Base-by-base conservation (phyloP, 2,797 vertebrate genomes). In the Mallotus villosus region DNA sequence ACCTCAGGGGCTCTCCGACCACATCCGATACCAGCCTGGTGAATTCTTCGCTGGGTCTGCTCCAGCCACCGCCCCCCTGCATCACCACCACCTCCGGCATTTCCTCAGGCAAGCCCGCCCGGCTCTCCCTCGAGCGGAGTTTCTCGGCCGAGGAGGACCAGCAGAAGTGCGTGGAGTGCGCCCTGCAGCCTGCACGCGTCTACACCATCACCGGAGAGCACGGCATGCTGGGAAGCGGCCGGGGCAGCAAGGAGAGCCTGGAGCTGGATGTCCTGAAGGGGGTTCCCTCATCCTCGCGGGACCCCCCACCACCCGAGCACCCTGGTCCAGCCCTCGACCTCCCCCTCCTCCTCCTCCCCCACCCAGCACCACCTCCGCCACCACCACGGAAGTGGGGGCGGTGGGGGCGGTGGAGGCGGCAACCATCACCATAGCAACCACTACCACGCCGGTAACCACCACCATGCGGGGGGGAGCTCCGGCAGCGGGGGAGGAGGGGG, bases 161-260 rank as follows among this genome's bases (percentile, higher is more conserved):
- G 93, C 60, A 94, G 84, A 93, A 97, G 93, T 87, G 95, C 22
- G 93, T 95, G 0, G 89, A 95, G 89, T 94, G 95, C 0, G 90
- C 91, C 78, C 58, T 95, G 90, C 55, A 96, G 94, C 91, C 94
- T 59, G 93, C 97, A 0, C 94, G 92, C 0, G 97, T 99, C 60
- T 99, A 99, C 87, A 98, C 97, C 61, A 98, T 98, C 90, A 97
- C 95, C 0, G 92, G 94, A 0, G 95, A 96, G 90, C 92, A 94
- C 32, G 92, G 95, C 5, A 95, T 98, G 94, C 91, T 99, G 82
- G 95, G 96, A 0, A 89, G 88, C 79, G 77, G 87, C 81, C 93
- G 92, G 0, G 93, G 93, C 82, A 95, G 87, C 1, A 97, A 96
- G 75, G 97, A 97, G 82, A 93, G 94, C 86, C 91, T 97, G 71